Conservation (phyloP, 2,113 vertebrate genomes). For the Ochotona curzoniae region DNA sequence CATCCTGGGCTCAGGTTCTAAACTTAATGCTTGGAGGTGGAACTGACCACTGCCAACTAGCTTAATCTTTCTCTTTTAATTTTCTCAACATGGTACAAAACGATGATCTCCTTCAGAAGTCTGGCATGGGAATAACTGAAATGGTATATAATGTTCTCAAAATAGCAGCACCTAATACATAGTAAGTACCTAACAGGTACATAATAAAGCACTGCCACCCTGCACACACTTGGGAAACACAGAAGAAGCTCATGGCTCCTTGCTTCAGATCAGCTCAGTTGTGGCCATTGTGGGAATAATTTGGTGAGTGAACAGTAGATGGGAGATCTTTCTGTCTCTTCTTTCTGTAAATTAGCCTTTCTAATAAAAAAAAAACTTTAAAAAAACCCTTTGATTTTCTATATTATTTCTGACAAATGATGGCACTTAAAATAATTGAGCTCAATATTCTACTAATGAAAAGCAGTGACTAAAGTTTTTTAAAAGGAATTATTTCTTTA, state of each 20-base stretch:
- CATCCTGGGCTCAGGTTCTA: not conserved
- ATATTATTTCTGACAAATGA: not conserved
- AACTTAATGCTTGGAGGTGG: not conserved
- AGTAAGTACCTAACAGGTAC: not conserved
- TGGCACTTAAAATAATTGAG: not conserved
- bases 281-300: too few relatives aligned
- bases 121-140: not conserved
- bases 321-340: too few relatives aligned
- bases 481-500: not conserved
- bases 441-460: not conserved
- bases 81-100: not conserved
- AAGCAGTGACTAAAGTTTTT: not conserved
- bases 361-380: too few relatives aligned
- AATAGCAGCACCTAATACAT: not conserved
- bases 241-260: too few relatives aligned
- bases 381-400: constrained; percentile 69
- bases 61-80: not conserved
- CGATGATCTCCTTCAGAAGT: not conserved
- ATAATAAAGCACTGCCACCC: too few relatives aligned
- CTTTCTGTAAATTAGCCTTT: too few relatives aligned
- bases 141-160: not conserved
- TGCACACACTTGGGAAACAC: too few relatives aligned
- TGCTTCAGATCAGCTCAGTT: too few relatives aligned
- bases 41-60: not conserved
- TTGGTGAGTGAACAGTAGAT: too few relatives aligned